Conservation (phyloP, 2,113 vertebrate genomes). For the Candoia aspera region DNA sequence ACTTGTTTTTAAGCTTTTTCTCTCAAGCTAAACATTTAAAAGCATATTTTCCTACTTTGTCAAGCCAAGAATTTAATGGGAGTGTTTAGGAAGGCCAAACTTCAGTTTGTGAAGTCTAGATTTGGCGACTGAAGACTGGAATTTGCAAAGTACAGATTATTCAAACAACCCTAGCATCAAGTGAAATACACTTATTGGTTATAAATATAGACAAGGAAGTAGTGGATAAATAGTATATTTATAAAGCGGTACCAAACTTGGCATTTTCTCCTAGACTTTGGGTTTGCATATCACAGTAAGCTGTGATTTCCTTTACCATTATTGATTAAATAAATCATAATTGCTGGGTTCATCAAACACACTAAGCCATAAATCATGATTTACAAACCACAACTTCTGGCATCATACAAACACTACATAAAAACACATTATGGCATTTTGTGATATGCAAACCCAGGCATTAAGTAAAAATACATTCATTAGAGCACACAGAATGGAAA, state of each 20-base stretch:
- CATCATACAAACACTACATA: not conserved
- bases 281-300: not conserved
- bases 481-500: not conserved
- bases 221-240: not conserved
- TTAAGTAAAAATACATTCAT: not conserved
- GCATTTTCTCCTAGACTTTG: not conserved
- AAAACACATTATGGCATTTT: not conserved
- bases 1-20: not conserved
- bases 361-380: not conserved
- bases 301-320: not conserved
- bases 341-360: not conserved
- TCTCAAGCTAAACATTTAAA: not conserved
- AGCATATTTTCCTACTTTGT: not conserved
- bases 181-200: not conserved
- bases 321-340: not conserved
- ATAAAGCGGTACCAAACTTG: not conserved
- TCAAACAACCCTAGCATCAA: not conserved
- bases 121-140: not conserved
- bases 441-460: not conserved
- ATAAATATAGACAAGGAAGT: not conserved
- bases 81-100: not conserved
- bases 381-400: not conserved
- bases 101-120: not conserved
- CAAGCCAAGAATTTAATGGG: not conserved
- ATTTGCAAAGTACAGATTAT: not conserved